Percentiles rank a stretch among this genome's conserved stretches.
phyloP scores from a whole-genome alignment of 2,888 invertebrate species.

The Scaptodrosophila latifasciaeformis region DNA sequence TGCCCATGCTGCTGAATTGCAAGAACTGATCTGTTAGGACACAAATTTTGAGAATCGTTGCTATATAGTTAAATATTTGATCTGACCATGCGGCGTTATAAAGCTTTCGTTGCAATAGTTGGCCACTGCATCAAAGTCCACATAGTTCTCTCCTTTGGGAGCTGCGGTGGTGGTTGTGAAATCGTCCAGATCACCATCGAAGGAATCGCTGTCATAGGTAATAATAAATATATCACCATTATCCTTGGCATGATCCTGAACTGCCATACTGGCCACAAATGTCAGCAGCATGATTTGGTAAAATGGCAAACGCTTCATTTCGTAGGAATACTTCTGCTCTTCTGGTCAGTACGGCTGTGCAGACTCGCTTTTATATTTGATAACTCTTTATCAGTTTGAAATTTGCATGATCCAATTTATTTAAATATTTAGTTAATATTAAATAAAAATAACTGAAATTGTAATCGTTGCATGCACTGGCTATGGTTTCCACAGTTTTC shows the following conservation, averaged over 20 bases:
- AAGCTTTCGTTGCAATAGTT: conserved; percentile 77
- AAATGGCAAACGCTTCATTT: conserved; percentile 17
- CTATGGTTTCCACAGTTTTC: conserved; percentile 30
- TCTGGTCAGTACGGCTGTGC: too few relatives aligned
- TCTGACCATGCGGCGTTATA: conserved; percentile 76
- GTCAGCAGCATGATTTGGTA: conserved; percentile 20
- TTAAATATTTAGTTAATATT: too few relatives aligned
- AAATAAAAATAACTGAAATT: too few relatives aligned
- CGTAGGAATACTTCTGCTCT: too few relatives aligned
- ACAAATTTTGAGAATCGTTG: neutral
- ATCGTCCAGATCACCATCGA: conserved; percentile 49
- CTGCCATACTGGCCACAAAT: neutral
- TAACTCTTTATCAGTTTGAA: too few relatives aligned
- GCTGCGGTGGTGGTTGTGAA: conserved; percentile 33
- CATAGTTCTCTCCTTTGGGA: conserved; percentile 18
- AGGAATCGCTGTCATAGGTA: conserved; percentile 46
- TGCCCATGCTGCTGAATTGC: conserved; percentile 77
- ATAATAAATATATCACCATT: conserved; percentile 67
- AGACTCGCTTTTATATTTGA: too few relatives aligned
- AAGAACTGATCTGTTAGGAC: conserved; percentile 75
- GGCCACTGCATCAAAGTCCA: conserved; percentile 75
- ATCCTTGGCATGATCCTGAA: conserved; percentile 51
- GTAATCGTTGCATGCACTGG: conserved; percentile 40
- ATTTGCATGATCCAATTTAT: too few relatives aligned
- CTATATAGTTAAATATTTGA: neutral